phyloP scores from a whole-genome alignment of 2,797 vertebrate species.

The Rhinoraja longicauda region DNA sequence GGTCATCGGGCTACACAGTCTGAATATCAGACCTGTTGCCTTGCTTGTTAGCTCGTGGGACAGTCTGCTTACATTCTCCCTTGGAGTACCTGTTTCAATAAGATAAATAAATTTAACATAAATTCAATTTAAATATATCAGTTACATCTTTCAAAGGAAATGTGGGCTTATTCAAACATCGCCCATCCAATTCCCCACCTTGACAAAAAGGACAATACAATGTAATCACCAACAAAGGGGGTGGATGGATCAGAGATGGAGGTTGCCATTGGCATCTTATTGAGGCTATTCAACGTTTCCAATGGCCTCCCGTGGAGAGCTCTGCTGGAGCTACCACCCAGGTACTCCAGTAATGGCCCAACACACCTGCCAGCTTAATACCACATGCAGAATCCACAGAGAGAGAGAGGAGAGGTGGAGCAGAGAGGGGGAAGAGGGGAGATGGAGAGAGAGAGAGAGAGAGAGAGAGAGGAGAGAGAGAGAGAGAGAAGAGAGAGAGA shows the following conservation, averaged over 20 bases:
- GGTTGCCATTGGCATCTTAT: background rate
- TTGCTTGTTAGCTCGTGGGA: too few relatives aligned
- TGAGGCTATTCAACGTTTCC: background rate
- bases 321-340: too few relatives aligned
- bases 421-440: too few relatives aligned
- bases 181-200: too few relatives aligned
- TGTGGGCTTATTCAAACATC: background rate
- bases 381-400: too few relatives aligned
- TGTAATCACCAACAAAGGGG: background rate
- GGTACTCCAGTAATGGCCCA: too few relatives aligned
- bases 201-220: background rate
- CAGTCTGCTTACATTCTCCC: background rate
- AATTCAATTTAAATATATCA: background rate
- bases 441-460: too few relatives aligned
- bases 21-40: background rate
- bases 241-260: background rate
- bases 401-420: too few relatives aligned
- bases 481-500: too few relatives aligned
- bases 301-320: too few relatives aligned
- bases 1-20: background rate
- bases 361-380: too few relatives aligned
- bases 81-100: background rate
- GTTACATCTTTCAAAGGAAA: background rate
- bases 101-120: background rate
- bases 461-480: too few relatives aligned